Evolutionary conservation across 2,797 vertebrate species (phyloP), one percentile per base, ranked within the genome.

Genomic region (Anas georgica): DNA sequence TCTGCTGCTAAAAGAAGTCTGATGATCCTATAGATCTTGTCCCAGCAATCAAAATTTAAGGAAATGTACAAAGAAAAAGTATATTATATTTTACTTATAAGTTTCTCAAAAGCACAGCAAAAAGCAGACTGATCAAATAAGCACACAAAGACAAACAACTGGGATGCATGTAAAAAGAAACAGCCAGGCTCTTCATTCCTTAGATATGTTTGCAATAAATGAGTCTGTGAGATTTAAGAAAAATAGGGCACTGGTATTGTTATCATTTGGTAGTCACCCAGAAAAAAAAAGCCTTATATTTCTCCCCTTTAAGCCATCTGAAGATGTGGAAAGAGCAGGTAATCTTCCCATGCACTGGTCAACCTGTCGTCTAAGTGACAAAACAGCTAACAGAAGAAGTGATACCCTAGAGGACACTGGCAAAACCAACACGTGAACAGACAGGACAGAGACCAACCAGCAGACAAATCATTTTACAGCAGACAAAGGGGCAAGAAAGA

Each of bases 1-100:
- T 93, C 72, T 86, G 39, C 59, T 86, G 39, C 31, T 76, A 75
- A 86, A 88, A 85, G 33, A 50, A 97, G 50, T 75, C 69, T 89
- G 28, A 39, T 72, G 74, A 63, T 39, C 63, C 63, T 22, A 64
- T 39, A 22, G 39, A 69, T 16, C 29, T 31, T 80, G 21, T 69
- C 29, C 26, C 56, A 88, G 23, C 8, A 55, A 56, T 39, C 17
- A 62, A 63, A 62, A 50, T 88, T 89, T 83, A 83, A 54, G 21
- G 35, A 88, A 92, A 83, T 12, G 75, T 13, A 18, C 28, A 60
- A 68, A 60, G 29, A 86, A 94, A 84, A 41, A 84, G 46, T 31
- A 31, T 1, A 58, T 22, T 7, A 39, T 72, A 50, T 80, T 77
- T 91, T 45, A 58, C 25, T 77, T 91, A 33, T 0, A n/a, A 35